Evolutionary conservation across 2,888 invertebrate genomes (phyloP), one percentile per base, ranked within the genome.

Genomic region (Pollenia amentaria): DNA sequence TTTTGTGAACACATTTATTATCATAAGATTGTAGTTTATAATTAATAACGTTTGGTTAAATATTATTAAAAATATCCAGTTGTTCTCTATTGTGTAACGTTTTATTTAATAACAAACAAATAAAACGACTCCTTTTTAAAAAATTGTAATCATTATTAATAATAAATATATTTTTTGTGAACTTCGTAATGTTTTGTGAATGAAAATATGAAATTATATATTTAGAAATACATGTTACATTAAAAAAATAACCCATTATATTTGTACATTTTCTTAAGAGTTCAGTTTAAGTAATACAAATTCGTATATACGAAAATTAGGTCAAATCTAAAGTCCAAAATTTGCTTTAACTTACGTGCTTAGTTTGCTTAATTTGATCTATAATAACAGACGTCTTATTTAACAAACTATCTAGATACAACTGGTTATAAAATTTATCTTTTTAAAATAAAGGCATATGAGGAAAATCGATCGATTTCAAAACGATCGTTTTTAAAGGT

Each of bases 11-110:
- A 81, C 80, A 81, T 79, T 79, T 62, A 79, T 79, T 29, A 21
- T 55, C 72, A 29, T 29, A 29, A 80, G 72, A 48, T 46, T 81
- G n/a, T 73, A 73, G 65, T 81, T 81, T 72, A 57, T 78, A 40
- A 69, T 46, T 12, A 46, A 46, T 55, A 64, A 72, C 44, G 64
- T 18, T 53, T 42, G 29, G 44, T 42, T 53, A 76, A 18, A 38
- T 29, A 79, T 64, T 65, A 64, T 40, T 51, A 2, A 72, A 51
- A 65, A 10, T 60, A 70, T 46, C 46, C 53, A 70, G 9, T 83
- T 83, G 70, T 72, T 83, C 70, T 83, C 53, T 64, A 73, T 69
- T 83, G 70, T 76, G 55, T 77, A 83, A 64, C 64, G 42, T 77
- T 80, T 55, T 42, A 53, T 77, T 76, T 60, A 75, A 18, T 46